Conservation (phyloP, 1,140 invertebrate species). For the Procambarus clarkii region DNA sequence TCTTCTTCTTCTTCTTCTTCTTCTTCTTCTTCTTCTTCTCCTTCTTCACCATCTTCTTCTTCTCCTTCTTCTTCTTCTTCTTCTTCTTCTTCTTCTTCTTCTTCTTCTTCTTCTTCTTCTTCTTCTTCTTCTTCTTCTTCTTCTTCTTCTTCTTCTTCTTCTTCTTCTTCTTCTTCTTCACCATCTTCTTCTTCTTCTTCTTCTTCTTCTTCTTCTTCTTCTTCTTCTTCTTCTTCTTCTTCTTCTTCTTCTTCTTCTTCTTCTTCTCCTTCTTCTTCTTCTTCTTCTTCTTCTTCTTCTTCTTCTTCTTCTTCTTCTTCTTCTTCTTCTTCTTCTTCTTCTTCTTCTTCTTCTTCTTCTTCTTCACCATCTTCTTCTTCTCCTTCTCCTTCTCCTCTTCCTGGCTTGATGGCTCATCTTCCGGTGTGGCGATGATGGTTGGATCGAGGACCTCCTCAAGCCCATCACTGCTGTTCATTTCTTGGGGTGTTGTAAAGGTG, state of each 20-base stretch:
- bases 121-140: too few species aligned
- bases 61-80: too few species aligned
- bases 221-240: slow-evolving; percentile 4
- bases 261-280: slow-evolving; percentile 15
- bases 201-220: slow-evolving; percentile 1
- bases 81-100: too few species aligned
- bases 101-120: too few species aligned
- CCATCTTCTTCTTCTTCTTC: background rate
- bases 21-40: too few species aligned
- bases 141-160: too few species aligned
- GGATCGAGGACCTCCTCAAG: too few species aligned
- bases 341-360: slow-evolving; percentile 7
- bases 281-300: slow-evolving; percentile 3
- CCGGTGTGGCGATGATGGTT: too few species aligned
- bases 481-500: too few species aligned
- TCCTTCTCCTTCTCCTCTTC: background rate
- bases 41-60: too few species aligned
- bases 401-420: background rate
- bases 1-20: too few species aligned
- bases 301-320: slow-evolving; percentile 5
- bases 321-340: slow-evolving; percentile 11
- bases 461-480: too few species aligned
- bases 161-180: background rate
- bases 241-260: background rate
- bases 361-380: background rate